phyloP scores from a whole-genome alignment of 2,797 vertebrate genomes.

The Synaphobranchus kaupii region DNA sequence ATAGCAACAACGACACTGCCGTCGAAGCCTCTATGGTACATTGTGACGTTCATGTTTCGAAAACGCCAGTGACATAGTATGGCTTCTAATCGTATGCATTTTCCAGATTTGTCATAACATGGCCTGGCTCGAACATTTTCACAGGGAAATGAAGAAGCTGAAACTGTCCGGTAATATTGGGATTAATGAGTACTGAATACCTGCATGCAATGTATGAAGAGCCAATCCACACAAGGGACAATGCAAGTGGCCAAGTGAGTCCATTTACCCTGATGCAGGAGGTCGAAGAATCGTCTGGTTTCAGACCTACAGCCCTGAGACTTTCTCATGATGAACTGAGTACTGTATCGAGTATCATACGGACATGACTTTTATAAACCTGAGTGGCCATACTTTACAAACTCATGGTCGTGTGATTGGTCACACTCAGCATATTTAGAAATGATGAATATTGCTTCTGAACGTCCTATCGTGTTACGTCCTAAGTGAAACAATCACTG shows the following conservation, averaged over 20 bases:
- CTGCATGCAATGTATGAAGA: background rate
- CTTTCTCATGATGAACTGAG: background rate
- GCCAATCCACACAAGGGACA: constrained; percentile 1
- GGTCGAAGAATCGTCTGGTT: background rate
- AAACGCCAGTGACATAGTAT: background rate
- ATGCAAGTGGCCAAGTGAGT: background rate
- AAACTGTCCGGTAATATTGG: background rate
- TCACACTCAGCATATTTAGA: background rate
- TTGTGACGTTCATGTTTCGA: background rate
- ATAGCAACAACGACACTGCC: background rate
- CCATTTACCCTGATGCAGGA: background rate
- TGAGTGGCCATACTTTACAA: background rate
- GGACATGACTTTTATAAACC: background rate
- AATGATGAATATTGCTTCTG: background rate
- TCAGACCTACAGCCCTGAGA: background rate
- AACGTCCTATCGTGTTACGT: background rate
- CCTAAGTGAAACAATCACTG: background rate
- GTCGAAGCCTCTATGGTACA: background rate
- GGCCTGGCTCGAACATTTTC: background rate
- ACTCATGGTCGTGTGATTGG: background rate
- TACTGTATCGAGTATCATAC: background rate
- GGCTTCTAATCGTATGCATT: background rate
- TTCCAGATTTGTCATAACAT: background rate
- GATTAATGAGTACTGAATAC: background rate
- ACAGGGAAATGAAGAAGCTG: background rate